A percentile compares a stretch with the other conserved stretches of the same genome.
phyloP scores from a whole-genome alignment of 2,113 vertebrate species.

The Pollimyrus isidori region DNA sequence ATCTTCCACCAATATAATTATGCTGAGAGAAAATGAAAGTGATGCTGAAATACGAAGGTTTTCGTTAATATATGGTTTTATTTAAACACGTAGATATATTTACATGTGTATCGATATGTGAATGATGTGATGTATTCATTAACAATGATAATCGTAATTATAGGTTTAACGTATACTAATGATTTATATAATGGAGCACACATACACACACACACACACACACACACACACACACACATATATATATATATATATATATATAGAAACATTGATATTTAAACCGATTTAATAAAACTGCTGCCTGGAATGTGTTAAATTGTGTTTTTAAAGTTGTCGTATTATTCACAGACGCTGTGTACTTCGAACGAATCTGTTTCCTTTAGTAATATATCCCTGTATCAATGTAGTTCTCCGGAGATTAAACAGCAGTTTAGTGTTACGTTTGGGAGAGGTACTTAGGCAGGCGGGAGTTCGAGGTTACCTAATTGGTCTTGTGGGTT shows the following conservation, averaged over 20 bases:
- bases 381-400: not conserved
- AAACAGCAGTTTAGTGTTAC: not conserved
- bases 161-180: not conserved
- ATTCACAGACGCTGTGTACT: not conserved
- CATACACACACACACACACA: too few relatives aligned
- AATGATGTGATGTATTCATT: not conserved
- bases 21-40: not conserved
- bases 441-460: not conserved
- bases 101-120: not conserved
- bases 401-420: not conserved
- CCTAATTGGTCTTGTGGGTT: not conserved
- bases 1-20: not conserved
- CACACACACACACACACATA: too few relatives aligned
- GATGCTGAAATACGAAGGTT: not conserved
- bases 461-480: not conserved
- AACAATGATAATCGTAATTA: not conserved
- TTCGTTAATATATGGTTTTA: not conserved
- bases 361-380: not conserved
- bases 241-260: not conserved
- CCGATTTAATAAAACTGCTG: not conserved
- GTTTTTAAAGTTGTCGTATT: not conserved
- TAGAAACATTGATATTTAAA: not conserved
- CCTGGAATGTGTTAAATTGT: not conserved
- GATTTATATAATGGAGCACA: not conserved
- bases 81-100: not conserved